phyloP scores from a whole-genome alignment of 2,888 invertebrate species.

The Tyria jacobaeae region DNA sequence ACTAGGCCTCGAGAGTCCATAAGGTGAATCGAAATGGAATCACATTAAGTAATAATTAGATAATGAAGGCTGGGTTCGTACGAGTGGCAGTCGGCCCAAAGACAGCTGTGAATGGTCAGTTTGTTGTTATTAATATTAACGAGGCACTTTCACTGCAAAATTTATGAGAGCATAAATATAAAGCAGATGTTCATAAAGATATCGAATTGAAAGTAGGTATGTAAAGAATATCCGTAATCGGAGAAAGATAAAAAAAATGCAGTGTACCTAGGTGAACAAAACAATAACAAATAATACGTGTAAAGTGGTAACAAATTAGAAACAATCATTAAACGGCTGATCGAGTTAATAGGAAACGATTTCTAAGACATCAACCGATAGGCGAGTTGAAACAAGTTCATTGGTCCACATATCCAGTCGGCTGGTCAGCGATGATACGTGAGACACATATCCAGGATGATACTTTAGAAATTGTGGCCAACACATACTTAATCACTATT shows the following conservation, averaged over 20 bases:
- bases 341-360: constrained; percentile 83
- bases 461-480: constrained; percentile 69
- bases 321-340: constrained; percentile 78
- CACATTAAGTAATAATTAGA: constrained; percentile 72
- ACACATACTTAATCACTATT: constrained; percentile 48
- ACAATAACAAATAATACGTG: constrained; percentile 43
- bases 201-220: constrained; percentile 43
- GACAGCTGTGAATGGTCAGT: constrained; percentile 52
- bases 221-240: constrained; percentile 20
- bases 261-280: constrained; percentile 35
- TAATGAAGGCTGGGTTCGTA: constrained; percentile 60
- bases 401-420: constrained; percentile 82
- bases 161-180: constrained; percentile 31
- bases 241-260: constrained; percentile 21
- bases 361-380: constrained; percentile 76
- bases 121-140: constrained; percentile 56
- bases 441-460: constrained; percentile 78
- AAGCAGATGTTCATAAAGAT: constrained; percentile 37
- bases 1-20: constrained; percentile 62
- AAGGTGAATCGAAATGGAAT: constrained; percentile 65
- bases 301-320: constrained; percentile 58
- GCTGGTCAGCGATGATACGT: constrained; percentile 78
- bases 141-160: constrained; percentile 71
- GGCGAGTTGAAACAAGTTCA: constrained; percentile 81
- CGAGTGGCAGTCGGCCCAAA: constrained; percentile 51